Base-by-base conservation (phyloP, 2,888 invertebrate genomes). In the Malthinus flaveolus region DNA sequence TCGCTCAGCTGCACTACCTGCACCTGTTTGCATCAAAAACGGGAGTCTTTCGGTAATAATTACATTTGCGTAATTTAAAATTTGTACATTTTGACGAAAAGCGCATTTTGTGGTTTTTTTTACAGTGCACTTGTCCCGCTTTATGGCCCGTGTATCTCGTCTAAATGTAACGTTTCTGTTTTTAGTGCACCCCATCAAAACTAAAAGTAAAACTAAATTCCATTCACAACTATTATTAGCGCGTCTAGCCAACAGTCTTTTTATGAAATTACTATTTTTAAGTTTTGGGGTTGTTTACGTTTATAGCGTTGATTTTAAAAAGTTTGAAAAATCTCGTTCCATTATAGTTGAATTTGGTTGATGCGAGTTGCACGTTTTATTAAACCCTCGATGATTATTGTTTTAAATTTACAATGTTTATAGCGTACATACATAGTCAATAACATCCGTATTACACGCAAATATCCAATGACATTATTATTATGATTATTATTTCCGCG, bases 1-100 rank as follows among this genome's bases (percentile, higher is more conserved):
- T 71, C 71, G 67, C 61, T 71, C 71, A 71, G 69, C 70, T 71
- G 71, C 68, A 56, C 53, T 63, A 63, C 57, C 59, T 61, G 61
- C 65, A 65, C 63, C 65, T 65, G 65, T 56, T 61, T 61, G 60
- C 59, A 59, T 61, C 55, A 44, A 52, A 23, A 55, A 53, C 56
- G 39, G 39, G 39, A 42, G 39, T 42, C 23, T 5, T 23, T 23
- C 5, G 5, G 5, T 5, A 23, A 23, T 42, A 42, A 42, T 42
- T 42, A 12, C 39, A 15, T 42, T 42, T 42, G 39, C 39, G 8
- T 42, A 42, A 15, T 12, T 7, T n/a, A n/a, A n/a, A n/a, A 8
- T 39, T 42, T 12, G 13, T 2, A 15, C 15, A n/a, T 42, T 42
- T 42, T 42, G 13, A 5, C 12, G 3, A 34, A n/a, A n/a, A n/a